A percentile compares a stretch with the other conserved stretches of the same genome.
phyloP scores from a whole-genome alignment of 2,888 invertebrate species.

The Aphodius sticticus region DNA sequence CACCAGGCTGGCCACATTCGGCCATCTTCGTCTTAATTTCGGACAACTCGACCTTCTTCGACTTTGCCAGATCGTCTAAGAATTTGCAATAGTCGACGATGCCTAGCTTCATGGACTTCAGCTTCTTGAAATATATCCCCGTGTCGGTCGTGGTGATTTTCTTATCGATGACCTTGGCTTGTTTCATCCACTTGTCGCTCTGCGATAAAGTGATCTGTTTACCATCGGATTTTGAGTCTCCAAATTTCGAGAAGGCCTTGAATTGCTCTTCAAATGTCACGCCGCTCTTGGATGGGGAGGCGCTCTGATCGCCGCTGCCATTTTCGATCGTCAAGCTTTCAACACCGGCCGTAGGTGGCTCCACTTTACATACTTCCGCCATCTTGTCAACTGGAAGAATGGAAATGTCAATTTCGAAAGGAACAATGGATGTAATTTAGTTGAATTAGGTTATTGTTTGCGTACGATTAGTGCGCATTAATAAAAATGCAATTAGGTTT shows the following conservation, averaged over 20 bases:
- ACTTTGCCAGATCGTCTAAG: conserved; percentile 84
- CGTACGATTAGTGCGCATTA: conserved; percentile 4
- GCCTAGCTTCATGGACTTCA: conserved; percentile 81
- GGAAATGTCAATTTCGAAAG: neutral
- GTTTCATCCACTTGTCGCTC: conserved; percentile 96
- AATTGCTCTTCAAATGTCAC: conserved; percentile 72
- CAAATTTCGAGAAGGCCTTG: conserved; percentile 87
- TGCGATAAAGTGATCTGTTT: conserved; percentile 87
- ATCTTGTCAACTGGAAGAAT: conserved; percentile 26
- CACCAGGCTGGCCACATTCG: conserved; percentile 81
- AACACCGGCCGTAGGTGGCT: conserved; percentile 55
- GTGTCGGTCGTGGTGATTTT: conserved; percentile 93
- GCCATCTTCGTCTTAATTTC: conserved; percentile 84
- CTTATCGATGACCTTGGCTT: conserved; percentile 82
- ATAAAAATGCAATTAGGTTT: neutral
- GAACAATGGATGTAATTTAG: neutral
- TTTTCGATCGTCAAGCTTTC: conserved; percentile 67
- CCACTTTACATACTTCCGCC: conserved; percentile 31
- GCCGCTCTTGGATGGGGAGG: conserved; percentile 44
- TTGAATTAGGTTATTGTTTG: neutral
- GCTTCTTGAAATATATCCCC: conserved; percentile 90
- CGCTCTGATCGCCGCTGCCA: conserved; percentile 54
- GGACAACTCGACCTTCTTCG: conserved; percentile 79
- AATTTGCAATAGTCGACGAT: conserved; percentile 84
- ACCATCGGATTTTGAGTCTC: conserved; percentile 88